Conservation (phyloP, 2,113 vertebrate genomes). For the Tretioscincus oriximinensis region DNA sequence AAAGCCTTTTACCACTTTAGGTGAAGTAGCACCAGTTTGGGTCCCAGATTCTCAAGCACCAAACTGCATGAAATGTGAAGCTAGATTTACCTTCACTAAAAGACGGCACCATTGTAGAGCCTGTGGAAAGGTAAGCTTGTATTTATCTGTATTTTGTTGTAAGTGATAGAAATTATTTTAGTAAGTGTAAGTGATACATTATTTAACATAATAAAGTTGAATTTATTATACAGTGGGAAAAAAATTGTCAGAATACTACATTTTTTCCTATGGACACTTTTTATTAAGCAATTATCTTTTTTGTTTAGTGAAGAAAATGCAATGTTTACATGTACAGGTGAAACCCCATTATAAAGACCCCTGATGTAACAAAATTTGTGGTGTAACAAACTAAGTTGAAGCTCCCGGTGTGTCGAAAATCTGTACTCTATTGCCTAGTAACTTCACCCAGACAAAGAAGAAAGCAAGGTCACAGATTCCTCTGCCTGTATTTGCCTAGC, state of each 20-base stretch:
- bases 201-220: neutral
- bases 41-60: conserved; percentile 97
- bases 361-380: no score
- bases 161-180: no score
- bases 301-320: neutral
- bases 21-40: conserved; percentile 96
- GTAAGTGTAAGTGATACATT: no score
- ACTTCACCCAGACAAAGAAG: no score
- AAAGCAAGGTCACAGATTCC: no score
- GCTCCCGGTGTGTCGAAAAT: no score
- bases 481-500: no score
- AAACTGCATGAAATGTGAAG: conserved; percentile 97
- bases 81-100: conserved; percentile 98
- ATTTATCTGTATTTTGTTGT: neutral
- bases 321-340: no score
- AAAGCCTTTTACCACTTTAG: conserved; percentile 85
- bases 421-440: no score
- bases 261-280: neutral
- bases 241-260: neutral
- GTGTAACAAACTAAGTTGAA: no score
- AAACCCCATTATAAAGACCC: no score
- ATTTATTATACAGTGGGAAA: neutral
- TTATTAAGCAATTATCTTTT: neutral
- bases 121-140: conserved; percentile 90
- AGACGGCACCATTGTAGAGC: conserved; percentile 98